These are phyloP conservation scores for Heliconius erato DNA, from an alignment of 2,888 invertebrate genomes.

Conservation along the genomic window DNA sequence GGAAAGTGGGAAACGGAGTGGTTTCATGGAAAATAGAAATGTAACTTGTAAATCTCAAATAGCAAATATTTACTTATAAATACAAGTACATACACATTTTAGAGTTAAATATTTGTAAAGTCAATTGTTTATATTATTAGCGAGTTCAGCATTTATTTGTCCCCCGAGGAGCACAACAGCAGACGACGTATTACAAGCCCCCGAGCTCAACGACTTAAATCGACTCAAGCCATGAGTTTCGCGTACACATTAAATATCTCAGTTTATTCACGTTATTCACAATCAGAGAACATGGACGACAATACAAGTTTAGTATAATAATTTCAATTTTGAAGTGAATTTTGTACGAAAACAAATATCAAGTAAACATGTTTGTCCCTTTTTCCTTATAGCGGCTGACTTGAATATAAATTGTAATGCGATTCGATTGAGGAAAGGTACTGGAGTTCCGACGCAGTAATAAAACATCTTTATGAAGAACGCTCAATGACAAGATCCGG, in stretches of 20 bases:
- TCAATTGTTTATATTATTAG: slow-evolving; percentile 23
- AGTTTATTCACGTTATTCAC: slow-evolving; percentile 62
- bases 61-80: not conserved
- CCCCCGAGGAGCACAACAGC: slow-evolving; percentile 14
- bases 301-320: slow-evolving; percentile 62
- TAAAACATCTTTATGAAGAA: slow-evolving; percentile 41
- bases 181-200: slow-evolving; percentile 37
- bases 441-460: slow-evolving; percentile 34
- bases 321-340: slow-evolving; percentile 63
- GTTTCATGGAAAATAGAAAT: not conserved
- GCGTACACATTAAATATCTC: slow-evolving; percentile 60
- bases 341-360: slow-evolving; percentile 60
- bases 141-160: slow-evolving; percentile 13
- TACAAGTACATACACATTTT: not conserved
- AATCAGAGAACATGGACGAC: slow-evolving; percentile 55
- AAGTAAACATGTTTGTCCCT: slow-evolving; percentile 75
- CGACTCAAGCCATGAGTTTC: slow-evolving; percentile 60
- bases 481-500: slow-evolving; percentile 8
- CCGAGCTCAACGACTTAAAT: slow-evolving; percentile 64
- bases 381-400: slow-evolving; percentile 54
- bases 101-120: not conserved
- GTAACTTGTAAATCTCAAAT: not conserved
- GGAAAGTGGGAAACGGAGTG: no score
- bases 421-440: slow-evolving; percentile 54
- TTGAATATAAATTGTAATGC: slow-evolving; percentile 59